These are phyloP conservation scores for Xiphydria camelus DNA, from an alignment of 2,888 invertebrate species.

Conservation along the genomic window DNA sequence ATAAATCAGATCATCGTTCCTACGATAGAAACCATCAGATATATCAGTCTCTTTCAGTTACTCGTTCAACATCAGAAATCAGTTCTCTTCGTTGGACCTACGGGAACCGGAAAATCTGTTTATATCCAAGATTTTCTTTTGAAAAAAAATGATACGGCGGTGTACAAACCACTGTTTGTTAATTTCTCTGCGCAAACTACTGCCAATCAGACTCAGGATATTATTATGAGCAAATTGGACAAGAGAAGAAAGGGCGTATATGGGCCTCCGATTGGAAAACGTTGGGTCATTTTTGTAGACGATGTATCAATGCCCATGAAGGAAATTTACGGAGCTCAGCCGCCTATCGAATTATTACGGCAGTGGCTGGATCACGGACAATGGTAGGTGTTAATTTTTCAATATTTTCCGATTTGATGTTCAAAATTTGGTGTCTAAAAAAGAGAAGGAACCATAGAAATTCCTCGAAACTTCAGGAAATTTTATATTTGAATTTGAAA, in stretches of 20 bases:
- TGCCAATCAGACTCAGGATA: conserved; percentile 91
- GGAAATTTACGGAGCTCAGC: conserved; percentile 90
- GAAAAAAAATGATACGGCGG: conserved; percentile 75
- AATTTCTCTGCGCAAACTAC: conserved; percentile 94
- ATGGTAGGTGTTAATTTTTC: conserved; percentile 66
- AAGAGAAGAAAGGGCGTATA: conserved; percentile 90
- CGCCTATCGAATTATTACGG: conserved; percentile 88
- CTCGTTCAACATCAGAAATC: conserved; percentile 82
- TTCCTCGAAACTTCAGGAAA: too few species aligned
- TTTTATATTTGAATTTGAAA: too few species aligned
- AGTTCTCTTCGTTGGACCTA: conserved; percentile 87
- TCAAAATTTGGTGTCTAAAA: too few species aligned
- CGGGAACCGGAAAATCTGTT: conserved; percentile 93
- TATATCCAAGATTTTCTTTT: conserved; percentile 83
- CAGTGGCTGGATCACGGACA: conserved; percentile 89
- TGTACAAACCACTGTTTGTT: conserved; percentile 83
- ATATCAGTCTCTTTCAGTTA: conserved; percentile 76
- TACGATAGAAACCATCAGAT: conserved; percentile 87
- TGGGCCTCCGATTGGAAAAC: conserved; percentile 90
- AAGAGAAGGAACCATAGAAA: too few species aligned
- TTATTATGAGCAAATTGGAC: conserved; percentile 92
- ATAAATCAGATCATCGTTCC: conserved; percentile 95
- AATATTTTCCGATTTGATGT: too few species aligned
- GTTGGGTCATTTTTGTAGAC: conserved; percentile 89
- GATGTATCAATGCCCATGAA: conserved; percentile 95